Evolutionary conservation across 2,113 vertebrate genomes (phyloP).

Genomic region (Apeltes quadracus): DNA sequence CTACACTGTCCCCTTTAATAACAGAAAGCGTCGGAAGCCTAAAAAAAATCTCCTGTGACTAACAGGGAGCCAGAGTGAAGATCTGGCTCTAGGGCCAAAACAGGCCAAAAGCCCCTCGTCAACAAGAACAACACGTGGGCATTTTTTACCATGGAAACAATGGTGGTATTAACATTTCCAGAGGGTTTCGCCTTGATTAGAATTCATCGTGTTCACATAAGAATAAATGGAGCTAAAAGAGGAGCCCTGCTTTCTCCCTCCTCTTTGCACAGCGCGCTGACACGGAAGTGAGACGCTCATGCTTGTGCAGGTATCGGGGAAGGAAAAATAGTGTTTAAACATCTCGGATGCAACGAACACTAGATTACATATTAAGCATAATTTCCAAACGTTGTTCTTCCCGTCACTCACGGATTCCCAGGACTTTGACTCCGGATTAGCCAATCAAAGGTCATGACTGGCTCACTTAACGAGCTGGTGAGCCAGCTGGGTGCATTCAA

Average conservation of each 20-base stretch:
- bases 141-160: not conserved
- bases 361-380: not conserved
- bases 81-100: not conserved
- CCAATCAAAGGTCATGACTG: not conserved
- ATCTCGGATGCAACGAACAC: not conserved
- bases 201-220: not conserved
- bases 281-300: too few species aligned
- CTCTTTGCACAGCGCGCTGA: not conserved
- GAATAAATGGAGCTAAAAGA: not conserved
- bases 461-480: slow-evolving; percentile 45
- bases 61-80: not conserved
- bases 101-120: not conserved
- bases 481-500: slow-evolving; percentile 36
- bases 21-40: not conserved
- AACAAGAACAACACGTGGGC: not conserved
- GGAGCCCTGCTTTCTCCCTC: not conserved
- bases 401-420: slow-evolving; percentile 6
- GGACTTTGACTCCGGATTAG: slow-evolving; percentile 3
- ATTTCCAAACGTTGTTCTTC: not conserved
- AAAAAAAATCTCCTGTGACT: not conserved
- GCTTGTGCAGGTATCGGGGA: not conserved
- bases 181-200: not conserved
- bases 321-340: not conserved
- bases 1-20: not conserved
- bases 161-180: not conserved